Conservation (phyloP, 2,113 vertebrate genomes). For the Corythornis madagascariensis region DNA sequence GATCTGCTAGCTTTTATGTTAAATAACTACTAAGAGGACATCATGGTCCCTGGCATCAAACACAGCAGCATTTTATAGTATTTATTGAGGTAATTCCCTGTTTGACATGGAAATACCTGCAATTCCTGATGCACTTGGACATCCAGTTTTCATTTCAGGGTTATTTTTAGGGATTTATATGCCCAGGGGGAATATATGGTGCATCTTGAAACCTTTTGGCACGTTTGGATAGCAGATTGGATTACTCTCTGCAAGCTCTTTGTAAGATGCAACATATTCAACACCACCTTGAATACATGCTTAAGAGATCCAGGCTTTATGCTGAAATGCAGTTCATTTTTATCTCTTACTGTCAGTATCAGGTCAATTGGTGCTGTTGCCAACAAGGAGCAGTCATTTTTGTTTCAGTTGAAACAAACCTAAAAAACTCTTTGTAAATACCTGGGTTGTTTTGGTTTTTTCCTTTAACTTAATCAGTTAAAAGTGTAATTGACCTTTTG, state of each 20-base stretch:
- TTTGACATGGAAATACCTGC: background rate
- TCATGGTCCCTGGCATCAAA: background rate
- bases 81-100: background rate
- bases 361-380: background rate
- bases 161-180: background rate
- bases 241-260: background rate
- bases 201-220: background rate
- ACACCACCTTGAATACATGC: background rate
- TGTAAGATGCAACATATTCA: background rate
- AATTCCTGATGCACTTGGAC: background rate
- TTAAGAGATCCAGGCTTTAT: background rate
- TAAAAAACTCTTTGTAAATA: background rate
- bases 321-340: background rate
- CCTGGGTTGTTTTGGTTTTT: rapidly evolving
- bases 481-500: background rate
- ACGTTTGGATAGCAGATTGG: background rate
- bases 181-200: background rate
- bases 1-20: background rate
- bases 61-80: background rate
- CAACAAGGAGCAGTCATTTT: background rate
- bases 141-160: background rate
- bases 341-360: background rate
- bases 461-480: background rate
- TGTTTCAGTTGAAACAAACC: background rate
- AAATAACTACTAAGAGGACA: background rate